Evolutionary conservation across 1,140 invertebrate genomes (phyloP), one percentile per base, ranked within the genome.

Genomic region (Saccostrea echinata): DNA sequence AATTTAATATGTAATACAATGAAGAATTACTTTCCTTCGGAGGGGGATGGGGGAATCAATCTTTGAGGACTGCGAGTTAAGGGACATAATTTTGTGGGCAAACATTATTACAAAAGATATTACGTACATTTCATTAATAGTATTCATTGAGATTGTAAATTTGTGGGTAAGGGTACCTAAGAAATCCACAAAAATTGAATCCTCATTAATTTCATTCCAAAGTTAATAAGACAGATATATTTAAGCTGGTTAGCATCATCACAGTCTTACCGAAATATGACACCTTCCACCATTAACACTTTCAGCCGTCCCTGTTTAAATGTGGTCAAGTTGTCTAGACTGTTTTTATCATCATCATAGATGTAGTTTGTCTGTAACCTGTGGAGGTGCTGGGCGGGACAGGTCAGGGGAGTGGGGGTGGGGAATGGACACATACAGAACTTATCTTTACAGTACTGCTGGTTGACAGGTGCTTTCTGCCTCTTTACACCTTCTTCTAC

Each of bases 371-470:
- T 61, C 33, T 85, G 51, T 53, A 88, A 61, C 33, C 83, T 88
- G 84, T 93, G 92, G 1, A 90, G 89, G 64, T 93, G 91, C 61
- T 91, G 91, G 12, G 88, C 89, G 16, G 90, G 90, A 64, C 93
- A 93, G n/a, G 87, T 91, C 52, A 93, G 80, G 21, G 92, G 90
- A 6, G 92, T 33, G 21, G 93, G 89, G 9, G 52, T 24, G 3
- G 92, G 90, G 30, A 92, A 71, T 13, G 84, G 21, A 52, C 89
- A 88, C 82, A 90, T 71, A 35, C 53, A 82, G 80, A 30, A 87
- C 13, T 88, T 84, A 30, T 88, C 85, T 21, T 53, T 83, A 51
- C 11, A 33, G 16, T 30, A 30, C 68, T 76, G 24, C 27, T 30
- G 68, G 27, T 16, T 30, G 27, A 33, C 30, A 12, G 68, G 27